phyloP scores from a whole-genome alignment of 1,140 invertebrate species.

The Caenorhabditis brenneri region DNA sequence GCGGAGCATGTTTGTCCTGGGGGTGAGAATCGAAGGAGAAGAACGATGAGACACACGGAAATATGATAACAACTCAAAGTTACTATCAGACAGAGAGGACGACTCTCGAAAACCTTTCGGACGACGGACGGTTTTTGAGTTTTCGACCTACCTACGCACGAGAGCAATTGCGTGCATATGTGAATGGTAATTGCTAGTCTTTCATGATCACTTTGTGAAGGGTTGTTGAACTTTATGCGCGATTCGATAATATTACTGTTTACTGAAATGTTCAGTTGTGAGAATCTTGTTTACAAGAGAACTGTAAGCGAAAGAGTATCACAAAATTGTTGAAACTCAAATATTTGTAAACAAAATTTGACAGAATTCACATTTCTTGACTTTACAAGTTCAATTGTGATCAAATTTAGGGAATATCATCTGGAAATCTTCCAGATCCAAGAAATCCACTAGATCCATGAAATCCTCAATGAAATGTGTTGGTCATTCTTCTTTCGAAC shows the following conservation, averaged over 20 bases:
- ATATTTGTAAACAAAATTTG: too few relatives aligned
- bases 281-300: neutral
- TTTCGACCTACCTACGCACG: neutral
- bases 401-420: too few relatives aligned
- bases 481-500: too few relatives aligned
- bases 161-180: neutral
- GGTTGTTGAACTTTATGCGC: too few relatives aligned
- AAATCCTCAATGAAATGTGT: too few relatives aligned
- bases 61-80: constrained; percentile 18
- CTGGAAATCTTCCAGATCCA: too few relatives aligned
- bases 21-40: neutral
- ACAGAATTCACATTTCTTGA: too few relatives aligned
- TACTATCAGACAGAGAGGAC: neutral
- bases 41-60: neutral
- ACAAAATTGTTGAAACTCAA: too few relatives aligned
- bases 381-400: too few relatives aligned
- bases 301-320: too few relatives aligned
- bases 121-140: neutral
- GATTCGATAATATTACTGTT: too few relatives aligned
- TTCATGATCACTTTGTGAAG: neutral
- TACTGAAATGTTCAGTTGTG: neutral
- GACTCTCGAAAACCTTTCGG: neutral
- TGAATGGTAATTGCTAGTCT: neutral
- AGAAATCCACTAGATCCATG: too few relatives aligned
- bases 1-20: neutral